A percentile compares a stretch with the other conserved stretches of the same genome.
Evolutionary conservation across 2,797 vertebrate genomes (phyloP).

Genomic region (Platyrinchus mystaceus): DNA sequence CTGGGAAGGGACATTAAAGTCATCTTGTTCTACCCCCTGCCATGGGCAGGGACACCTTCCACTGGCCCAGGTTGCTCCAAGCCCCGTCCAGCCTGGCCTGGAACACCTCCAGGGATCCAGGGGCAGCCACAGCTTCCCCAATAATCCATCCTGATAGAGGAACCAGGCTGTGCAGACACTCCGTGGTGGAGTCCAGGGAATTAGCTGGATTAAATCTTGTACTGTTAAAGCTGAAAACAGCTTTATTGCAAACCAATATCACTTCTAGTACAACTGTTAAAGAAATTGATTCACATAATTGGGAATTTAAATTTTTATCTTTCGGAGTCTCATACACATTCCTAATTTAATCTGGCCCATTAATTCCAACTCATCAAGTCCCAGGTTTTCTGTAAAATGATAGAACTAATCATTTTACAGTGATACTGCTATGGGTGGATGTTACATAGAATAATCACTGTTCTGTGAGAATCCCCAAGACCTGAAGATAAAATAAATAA

Average conservation of each 20-base stretch:
- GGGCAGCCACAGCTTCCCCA: not conserved
- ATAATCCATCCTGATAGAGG: not conserved
- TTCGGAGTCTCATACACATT: not conserved
- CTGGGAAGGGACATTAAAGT: not conserved
- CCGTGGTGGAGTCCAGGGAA: not conserved
- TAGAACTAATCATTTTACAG: not conserved
- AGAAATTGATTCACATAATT: not conserved
- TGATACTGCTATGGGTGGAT: not conserved
- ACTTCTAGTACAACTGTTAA: not conserved
- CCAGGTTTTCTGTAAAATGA: not conserved
- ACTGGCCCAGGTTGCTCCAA: not conserved
- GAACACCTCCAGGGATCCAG: not conserved
- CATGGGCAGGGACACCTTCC: not conserved
- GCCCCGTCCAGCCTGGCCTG: not conserved
- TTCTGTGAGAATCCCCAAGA: not conserved
- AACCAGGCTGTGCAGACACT: not conserved
- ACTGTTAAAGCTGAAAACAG: constrained; percentile 12
- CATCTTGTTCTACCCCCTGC: not conserved
- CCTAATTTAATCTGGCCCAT: constrained; percentile 7
- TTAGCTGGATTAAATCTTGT: constrained; percentile 16
- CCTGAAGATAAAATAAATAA: constrained; percentile 18
- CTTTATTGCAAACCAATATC: constrained; percentile 28
- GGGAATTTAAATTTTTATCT: constrained; percentile 39
- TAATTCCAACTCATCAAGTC: constrained; percentile 30
- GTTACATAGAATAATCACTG: not conserved